Evolutionary conservation across 2,888 invertebrate species (phyloP).

Genomic region (Apodemia hepburni): DNA sequence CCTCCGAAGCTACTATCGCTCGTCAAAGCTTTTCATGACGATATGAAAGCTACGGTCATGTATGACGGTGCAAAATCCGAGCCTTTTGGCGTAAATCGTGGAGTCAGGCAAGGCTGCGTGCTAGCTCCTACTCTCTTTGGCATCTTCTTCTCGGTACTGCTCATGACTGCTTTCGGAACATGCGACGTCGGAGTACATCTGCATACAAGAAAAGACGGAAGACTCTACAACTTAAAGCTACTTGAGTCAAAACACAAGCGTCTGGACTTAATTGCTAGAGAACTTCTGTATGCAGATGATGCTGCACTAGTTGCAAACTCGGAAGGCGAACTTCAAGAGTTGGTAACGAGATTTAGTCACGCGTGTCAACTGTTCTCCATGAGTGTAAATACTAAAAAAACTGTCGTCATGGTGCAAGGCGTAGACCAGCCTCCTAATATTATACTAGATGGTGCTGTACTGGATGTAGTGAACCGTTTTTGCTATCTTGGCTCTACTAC

Average conservation of each 20-base stretch:
- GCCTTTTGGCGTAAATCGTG: slow-evolving; percentile 14
- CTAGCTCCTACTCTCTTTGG: slow-evolving; percentile 21
- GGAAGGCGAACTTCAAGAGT: neutral
- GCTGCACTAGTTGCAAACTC: neutral
- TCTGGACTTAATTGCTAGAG: neutral
- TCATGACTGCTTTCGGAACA: neutral
- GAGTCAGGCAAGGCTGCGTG: slow-evolving; percentile 23
- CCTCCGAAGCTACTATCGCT: slow-evolving; percentile 10
- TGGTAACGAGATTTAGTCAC: neutral
- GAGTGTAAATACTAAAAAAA: too few relatives aligned
- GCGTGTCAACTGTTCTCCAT: too few relatives aligned
- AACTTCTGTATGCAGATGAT: neutral
- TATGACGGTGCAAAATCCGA: slow-evolving; percentile 13
- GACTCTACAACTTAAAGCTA: neutral
- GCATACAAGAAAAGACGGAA: slow-evolving; percentile 10
- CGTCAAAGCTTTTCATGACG: slow-evolving; percentile 18
- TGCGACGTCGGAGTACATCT: slow-evolving; percentile 17
- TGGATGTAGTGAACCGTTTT: too few relatives aligned
- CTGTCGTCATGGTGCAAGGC: too few relatives aligned
- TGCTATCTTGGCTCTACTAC: too few relatives aligned
- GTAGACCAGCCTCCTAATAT: too few relatives aligned
- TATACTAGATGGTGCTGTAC: too few relatives aligned
- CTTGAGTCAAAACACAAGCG: neutral
- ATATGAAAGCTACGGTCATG: slow-evolving; percentile 6
- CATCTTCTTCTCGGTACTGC: slow-evolving; percentile 2